These are phyloP conservation scores for Athetis lepigone DNA, from an alignment of 2,888 invertebrate species.

Conservation along the genomic window DNA sequence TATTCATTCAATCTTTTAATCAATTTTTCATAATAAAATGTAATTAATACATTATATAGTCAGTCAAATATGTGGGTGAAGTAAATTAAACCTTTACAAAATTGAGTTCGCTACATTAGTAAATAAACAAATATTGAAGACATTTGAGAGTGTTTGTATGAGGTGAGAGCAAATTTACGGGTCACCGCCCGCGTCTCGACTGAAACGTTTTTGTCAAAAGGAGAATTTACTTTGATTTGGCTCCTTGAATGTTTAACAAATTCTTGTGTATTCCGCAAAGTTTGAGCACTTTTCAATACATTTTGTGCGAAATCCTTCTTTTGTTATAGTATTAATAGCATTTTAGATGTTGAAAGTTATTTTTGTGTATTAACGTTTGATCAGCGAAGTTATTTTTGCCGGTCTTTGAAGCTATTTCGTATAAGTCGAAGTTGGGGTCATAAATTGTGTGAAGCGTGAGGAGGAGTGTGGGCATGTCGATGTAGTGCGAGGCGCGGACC, in stretches of 20 bases:
- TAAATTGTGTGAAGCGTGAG: constrained; percentile 72
- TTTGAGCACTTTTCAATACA: constrained; percentile 50
- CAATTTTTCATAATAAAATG: neutral
- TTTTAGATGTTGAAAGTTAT: constrained; percentile 33
- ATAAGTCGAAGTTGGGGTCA: constrained; percentile 71
- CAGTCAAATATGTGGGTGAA: constrained; percentile 22
- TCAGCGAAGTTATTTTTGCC: constrained; percentile 65
- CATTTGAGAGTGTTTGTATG: constrained; percentile 73
- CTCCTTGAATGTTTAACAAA: constrained; percentile 61
- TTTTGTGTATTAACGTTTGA: constrained; percentile 51
- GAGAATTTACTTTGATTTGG: constrained; percentile 72
- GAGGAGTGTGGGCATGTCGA: constrained; percentile 68
- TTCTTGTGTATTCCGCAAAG: constrained; percentile 45
- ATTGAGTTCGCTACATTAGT: constrained; percentile 30
- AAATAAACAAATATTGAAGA: constrained; percentile 71
- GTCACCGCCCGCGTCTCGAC: constrained; percentile 74
- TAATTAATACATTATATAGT: constrained; percentile 6
- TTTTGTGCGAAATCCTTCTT: constrained; percentile 35
- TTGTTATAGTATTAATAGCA: constrained; percentile 38
- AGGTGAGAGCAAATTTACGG: constrained; percentile 75
- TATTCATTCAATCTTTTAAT: constrained; percentile 1
- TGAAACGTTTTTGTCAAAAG: constrained; percentile 72
- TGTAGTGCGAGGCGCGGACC: constrained; percentile 36
- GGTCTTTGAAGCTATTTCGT: constrained; percentile 68
- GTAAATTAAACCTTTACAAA: constrained; percentile 36